Conservation (phyloP, 2,888 invertebrate species). For the Ctena decussata region DNA sequence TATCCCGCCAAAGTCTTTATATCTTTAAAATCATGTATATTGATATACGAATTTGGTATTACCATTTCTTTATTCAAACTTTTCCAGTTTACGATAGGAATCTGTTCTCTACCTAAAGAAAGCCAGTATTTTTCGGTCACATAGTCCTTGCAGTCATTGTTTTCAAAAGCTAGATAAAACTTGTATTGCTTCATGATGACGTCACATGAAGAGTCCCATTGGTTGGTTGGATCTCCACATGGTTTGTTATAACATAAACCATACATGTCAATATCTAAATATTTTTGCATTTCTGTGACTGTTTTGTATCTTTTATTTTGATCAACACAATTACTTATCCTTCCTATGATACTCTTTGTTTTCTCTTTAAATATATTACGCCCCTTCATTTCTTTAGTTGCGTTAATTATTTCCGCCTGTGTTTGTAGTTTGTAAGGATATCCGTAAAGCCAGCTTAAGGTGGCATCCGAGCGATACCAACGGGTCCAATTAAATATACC, state of each 20-base stretch:
- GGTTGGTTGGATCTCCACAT: conserved; percentile 27
- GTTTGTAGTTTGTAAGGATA: conserved; percentile 30
- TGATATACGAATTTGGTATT: conserved; percentile 58
- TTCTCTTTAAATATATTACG: conserved; percentile 46
- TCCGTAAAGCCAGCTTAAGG: conserved; percentile 33
- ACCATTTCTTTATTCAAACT: conserved; percentile 12
- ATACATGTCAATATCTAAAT: conserved; percentile 46
- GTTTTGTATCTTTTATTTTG: conserved; percentile 30
- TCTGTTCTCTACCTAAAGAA: conserved; percentile 28
- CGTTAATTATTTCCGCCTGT: conserved; percentile 16
- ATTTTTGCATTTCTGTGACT: conserved; percentile 28
- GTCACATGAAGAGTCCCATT: conserved; percentile 12
- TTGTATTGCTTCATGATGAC: conserved; percentile 42
- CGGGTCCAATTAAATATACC: conserved; percentile 61
- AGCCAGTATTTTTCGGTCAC: conserved; percentile 64
- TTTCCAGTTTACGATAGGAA: conserved; percentile 63
- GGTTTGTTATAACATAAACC: conserved; percentile 49
- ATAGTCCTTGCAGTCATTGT: conserved; percentile 51
- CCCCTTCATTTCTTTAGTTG: conserved; percentile 31
- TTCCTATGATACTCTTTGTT: conserved; percentile 35
- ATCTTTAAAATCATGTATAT: conserved; percentile 51
- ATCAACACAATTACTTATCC: conserved; percentile 58
- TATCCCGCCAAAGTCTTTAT: conserved; percentile 32
- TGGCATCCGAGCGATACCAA: conserved; percentile 50
- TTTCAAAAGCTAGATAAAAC: conserved; percentile 62